Evolutionary conservation across 2,113 vertebrate species (phyloP).

Genomic region (Setophaga kirtlandii): DNA sequence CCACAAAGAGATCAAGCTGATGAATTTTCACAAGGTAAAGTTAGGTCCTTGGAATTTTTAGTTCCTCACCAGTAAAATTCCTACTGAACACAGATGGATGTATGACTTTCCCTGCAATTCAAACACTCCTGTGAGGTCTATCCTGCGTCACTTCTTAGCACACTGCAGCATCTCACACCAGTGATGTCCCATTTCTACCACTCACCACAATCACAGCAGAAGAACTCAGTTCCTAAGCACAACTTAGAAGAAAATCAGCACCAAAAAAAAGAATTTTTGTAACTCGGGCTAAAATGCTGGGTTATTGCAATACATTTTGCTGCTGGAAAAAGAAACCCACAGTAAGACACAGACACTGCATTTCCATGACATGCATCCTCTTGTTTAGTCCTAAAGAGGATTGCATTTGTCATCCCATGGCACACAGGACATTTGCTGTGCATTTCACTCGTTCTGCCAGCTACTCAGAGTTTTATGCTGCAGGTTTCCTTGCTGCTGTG

Average conservation of each 20-base stretch:
- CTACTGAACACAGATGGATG: neutral
- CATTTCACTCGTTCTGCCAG: neutral
- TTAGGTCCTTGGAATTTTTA: neutral
- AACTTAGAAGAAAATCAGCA: neutral
- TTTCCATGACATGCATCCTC: neutral
- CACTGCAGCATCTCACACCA: neutral
- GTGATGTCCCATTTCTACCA: neutral
- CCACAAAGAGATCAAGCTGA: neutral
- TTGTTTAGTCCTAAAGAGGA: neutral
- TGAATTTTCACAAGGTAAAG: neutral
- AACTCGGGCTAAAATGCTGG: neutral
- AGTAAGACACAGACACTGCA: neutral
- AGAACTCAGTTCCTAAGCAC: neutral
- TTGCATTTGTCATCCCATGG: neutral
- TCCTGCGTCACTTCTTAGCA: neutral
- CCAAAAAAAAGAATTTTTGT: neutral
- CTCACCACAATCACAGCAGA: neutral
- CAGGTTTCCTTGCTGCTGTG: neutral
- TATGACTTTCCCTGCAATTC: neutral
- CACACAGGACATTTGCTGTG: neutral
- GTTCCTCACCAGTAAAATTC: neutral
- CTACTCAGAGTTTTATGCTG: neutral
- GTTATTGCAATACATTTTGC: neutral
- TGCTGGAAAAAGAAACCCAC: neutral
- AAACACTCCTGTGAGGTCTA: neutral